These are phyloP conservation scores for Phoxinus dragarum DNA, from an alignment of 2,797 vertebrate genomes.

Conservation along the genomic window DNA sequence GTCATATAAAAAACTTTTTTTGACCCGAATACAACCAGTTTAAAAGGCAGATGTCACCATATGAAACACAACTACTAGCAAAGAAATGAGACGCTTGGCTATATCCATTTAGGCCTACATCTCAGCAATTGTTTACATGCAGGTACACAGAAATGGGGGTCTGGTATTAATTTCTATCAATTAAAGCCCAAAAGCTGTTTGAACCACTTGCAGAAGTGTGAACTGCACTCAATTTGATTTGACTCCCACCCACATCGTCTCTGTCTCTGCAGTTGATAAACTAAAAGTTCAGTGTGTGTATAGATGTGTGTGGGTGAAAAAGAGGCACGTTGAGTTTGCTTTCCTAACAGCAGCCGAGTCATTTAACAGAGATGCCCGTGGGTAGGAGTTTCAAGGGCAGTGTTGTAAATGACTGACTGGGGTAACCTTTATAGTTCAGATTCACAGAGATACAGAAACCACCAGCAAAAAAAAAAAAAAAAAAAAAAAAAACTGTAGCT, in stretches of 20 bases:
- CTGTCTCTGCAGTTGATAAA: constrained; percentile 36
- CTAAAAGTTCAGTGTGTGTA: constrained; percentile 14
- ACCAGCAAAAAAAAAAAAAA: not conserved
- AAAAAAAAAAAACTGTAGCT: not conserved
- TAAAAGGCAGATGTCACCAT: not conserved
- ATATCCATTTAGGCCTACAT: not conserved
- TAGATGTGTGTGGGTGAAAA: constrained; percentile 15
- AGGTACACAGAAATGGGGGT: constrained; percentile 36
- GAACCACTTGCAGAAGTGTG: constrained; percentile 44
- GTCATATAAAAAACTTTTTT: not conserved
- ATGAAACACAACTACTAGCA: constrained; percentile 5
- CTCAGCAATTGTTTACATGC: not conserved
- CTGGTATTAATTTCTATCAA: constrained; percentile 50
- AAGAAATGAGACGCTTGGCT: not conserved
- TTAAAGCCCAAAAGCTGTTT: constrained; percentile 56
- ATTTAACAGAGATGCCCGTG: constrained; percentile 24
- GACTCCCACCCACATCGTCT: constrained; percentile 55
- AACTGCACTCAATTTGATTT: constrained; percentile 45
- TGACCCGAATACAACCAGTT: not conserved
- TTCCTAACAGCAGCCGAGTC: constrained; percentile 30
- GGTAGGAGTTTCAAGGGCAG: constrained; percentile 9
- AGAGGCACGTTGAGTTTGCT: not conserved
- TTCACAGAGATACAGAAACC: constrained; percentile 31
- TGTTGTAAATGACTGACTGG: constrained; percentile 28
- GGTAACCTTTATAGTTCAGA: constrained; percentile 4